Evolutionary conservation across 2,888 invertebrate species (phyloP).

Genomic region (Lycaena phlaeas): DNA sequence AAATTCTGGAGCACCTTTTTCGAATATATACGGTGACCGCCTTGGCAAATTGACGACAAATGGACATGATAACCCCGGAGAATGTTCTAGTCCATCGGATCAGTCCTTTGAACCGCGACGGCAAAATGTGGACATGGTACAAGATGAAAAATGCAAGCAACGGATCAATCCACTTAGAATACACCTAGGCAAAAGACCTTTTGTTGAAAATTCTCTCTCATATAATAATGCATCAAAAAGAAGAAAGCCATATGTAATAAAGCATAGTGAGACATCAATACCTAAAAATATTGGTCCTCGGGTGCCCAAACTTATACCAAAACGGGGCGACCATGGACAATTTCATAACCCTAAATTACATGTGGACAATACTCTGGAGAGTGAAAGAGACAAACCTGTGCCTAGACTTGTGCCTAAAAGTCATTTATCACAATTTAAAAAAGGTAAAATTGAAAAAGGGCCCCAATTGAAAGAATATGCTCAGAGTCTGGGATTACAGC

Average conservation of each 20-base stretch:
- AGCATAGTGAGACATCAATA: constrained; percentile 42
- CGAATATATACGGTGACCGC: constrained; percentile 49
- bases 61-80: constrained; percentile 44
- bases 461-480: constrained; percentile 75
- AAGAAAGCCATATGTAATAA: constrained; percentile 41
- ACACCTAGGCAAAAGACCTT: constrained; percentile 63
- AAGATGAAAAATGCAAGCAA: constrained; percentile 49
- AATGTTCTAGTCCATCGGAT: constrained; percentile 21
- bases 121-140: constrained; percentile 31
- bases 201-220: constrained; percentile 55
- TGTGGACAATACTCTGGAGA: constrained; percentile 33
- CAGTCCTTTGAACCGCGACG: constrained; percentile 34
- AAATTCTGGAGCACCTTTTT: constrained; percentile 42
- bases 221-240: constrained; percentile 47
- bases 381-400: constrained; percentile 59
- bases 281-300: constrained; percentile 34
- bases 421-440: constrained; percentile 57
- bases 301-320: constrained; percentile 56
- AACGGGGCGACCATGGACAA: constrained; percentile 40
- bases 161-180: constrained; percentile 62
- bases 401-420: constrained; percentile 64
- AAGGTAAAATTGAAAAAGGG: constrained; percentile 55
- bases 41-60: constrained; percentile 51
- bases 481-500: constrained; percentile 81
- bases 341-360: constrained; percentile 52